Percentiles rank a stretch among this genome's conserved stretches.
These are phyloP conservation scores for Cyprinella venusta DNA, from an alignment of 2,797 vertebrate genomes.

Conservation along the genomic window DNA sequence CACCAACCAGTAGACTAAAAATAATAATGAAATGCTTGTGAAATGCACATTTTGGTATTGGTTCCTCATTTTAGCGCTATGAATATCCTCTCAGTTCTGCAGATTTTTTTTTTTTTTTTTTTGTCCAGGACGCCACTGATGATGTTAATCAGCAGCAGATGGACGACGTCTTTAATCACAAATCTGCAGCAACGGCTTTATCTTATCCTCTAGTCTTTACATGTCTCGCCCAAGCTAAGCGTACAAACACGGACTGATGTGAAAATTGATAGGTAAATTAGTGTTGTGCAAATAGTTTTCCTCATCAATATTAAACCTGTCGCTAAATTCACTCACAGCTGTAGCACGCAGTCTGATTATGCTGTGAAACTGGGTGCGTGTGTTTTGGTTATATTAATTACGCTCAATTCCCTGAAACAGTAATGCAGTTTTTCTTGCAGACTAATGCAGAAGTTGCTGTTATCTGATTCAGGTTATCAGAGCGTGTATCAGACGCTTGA, in stretches of 20 bases:
- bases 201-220: conserved; percentile 17
- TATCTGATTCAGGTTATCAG: background rate
- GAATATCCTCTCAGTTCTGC: background rate
- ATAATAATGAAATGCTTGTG: too few species aligned
- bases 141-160: conserved; percentile 23
- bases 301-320: background rate
- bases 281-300: background rate
- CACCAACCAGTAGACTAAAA: background rate
- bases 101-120: background rate
- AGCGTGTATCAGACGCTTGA: too few species aligned
- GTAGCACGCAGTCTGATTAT: background rate
- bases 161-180: conserved; percentile 32
- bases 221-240: background rate
- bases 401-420: background rate
- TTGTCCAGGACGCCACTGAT: background rate
- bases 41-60: background rate
- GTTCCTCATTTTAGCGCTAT: background rate
- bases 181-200: conserved; percentile 39
- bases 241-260: background rate
- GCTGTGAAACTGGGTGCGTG: background rate
- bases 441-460: background rate
- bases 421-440: background rate
- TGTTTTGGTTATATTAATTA: background rate
- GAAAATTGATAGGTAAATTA: background rate
- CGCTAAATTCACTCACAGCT: background rate